Base-by-base conservation (phyloP, 2,797 vertebrate genomes). In the Neosalanx taihuensis region DNA sequence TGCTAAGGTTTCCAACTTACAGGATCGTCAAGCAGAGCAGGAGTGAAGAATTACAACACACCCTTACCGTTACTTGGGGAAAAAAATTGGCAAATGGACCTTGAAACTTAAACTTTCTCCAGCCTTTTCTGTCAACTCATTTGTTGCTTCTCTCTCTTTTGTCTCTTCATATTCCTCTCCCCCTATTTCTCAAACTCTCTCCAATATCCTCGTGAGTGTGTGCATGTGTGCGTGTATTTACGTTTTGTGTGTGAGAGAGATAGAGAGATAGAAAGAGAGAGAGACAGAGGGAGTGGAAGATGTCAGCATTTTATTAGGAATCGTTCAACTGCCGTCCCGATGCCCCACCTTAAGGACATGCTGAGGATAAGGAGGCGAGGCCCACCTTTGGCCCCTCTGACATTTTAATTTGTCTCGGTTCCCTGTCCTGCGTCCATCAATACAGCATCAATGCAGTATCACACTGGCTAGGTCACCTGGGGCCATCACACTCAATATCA, bases 401-500 rank as follows among this genome's bases (percentile, higher is more conserved):
- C 91, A 91, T 91, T 90, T 91, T 89, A 90, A 91, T 91, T 91
- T 91, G 91, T 91, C 87, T 89, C 83, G 13, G 78, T 61, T 84
- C 83, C 80, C 79, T 71, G 41, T 82, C 83, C 86, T 84, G 85
- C 79, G 87, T 82, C 81, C 75, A 72, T 89, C 88, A 86, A 89
- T 89, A 87, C 64, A 5, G 30, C 86, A 80, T 91, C 89, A 85
- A 89, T 89, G 89, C 85, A 90, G 88, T 87, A 89, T 85, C 89
- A 87, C 82, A 87, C 86, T 75, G 79, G 72, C 80, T 20, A 26
- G 82, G 86, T 83, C 88, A 79, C 80, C 7, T 82, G 26, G 87
- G 87, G 85, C 85, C 83, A 84, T 82, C 74, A 79, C 41, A 70
- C 80, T 89, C 85, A 12, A 88, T 89, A 87, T 2, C 84, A 88